phyloP scores from a whole-genome alignment of 2,113 vertebrate genomes.

The Aythya baeri region DNA sequence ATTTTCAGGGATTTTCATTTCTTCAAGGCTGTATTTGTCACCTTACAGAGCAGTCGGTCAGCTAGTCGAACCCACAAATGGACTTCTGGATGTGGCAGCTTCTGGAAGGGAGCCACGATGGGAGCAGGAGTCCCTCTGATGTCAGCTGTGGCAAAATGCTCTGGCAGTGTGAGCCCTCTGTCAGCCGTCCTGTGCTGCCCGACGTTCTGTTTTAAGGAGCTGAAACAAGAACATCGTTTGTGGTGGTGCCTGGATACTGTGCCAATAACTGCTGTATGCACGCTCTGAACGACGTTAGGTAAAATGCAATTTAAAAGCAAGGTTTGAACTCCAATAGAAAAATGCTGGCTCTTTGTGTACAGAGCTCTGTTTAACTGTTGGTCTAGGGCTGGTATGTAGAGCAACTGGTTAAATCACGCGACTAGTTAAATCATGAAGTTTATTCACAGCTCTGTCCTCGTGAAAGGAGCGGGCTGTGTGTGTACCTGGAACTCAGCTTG shows the following conservation, averaged over 20 bases:
- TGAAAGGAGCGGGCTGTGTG: neutral
- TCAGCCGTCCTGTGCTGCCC: neutral
- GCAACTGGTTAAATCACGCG: neutral
- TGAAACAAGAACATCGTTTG: neutral
- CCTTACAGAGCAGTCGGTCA: neutral
- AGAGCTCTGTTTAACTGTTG: rapidly evolving
- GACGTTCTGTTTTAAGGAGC: neutral
- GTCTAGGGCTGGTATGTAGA: neutral
- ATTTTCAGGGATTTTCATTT: neutral
- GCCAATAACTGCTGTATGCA: rapidly evolving
- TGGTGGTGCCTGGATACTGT: neutral
- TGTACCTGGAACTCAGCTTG: neutral
- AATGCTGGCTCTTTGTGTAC: neutral
- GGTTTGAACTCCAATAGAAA: neutral
- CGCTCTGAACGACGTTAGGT: neutral
- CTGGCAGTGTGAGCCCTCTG: neutral
- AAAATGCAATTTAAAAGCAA: neutral
- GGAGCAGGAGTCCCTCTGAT: rapidly evolving
- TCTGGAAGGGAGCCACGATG: neutral
- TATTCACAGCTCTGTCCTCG: neutral
- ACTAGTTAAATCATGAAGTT: neutral
- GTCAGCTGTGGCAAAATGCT: rapidly evolving
- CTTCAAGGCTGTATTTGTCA: neutral
- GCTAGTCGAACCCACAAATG: rapidly evolving
- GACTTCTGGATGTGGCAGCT: neutral